These are phyloP conservation scores for Hirtodrosophila duncani DNA, from an alignment of 2,888 invertebrate genomes.

Conservation along the genomic window DNA sequence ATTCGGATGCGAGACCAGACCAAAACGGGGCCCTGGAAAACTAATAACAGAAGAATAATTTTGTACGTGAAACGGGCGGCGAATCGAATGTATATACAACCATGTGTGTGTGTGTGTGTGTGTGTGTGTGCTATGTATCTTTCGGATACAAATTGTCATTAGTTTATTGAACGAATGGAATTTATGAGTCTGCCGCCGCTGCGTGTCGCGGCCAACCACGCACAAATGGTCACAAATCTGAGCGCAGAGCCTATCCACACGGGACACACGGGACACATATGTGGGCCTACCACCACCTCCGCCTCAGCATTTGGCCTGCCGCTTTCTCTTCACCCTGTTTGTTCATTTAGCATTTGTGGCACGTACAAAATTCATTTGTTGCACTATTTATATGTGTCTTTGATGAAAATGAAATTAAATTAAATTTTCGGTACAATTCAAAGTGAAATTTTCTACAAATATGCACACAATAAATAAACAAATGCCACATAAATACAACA, in stretches of 20 bases:
- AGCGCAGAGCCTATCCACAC: conserved; percentile 16
- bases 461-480: conserved; percentile 11
- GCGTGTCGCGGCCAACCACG: conserved; percentile 60
- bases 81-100: conserved; percentile 34
- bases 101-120: too few relatives aligned
- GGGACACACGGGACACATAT: conserved; percentile 35
- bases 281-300: conserved; percentile 19
- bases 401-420: conserved; percentile 71
- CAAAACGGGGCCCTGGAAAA: conserved; percentile 21
- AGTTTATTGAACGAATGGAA: conserved; percentile 66
- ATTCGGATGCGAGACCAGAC: conserved; percentile 35
- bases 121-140: too few relatives aligned
- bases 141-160: conserved; percentile 68
- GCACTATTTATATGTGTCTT: conserved; percentile 61
- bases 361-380: conserved; percentile 70
- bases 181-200: conserved; percentile 55
- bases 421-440: conserved; percentile 67
- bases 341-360: conserved; percentile 58
- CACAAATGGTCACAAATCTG: conserved; percentile 64
- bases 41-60: conserved; percentile 39
- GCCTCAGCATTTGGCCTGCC: background rate
- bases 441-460: conserved; percentile 44
- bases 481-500: too few relatives aligned
- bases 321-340: background rate
- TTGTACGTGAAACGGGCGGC: conserved; percentile 41